Conservation (phyloP, 2,113 vertebrate species). For the Archocentrus centrarchus region DNA sequence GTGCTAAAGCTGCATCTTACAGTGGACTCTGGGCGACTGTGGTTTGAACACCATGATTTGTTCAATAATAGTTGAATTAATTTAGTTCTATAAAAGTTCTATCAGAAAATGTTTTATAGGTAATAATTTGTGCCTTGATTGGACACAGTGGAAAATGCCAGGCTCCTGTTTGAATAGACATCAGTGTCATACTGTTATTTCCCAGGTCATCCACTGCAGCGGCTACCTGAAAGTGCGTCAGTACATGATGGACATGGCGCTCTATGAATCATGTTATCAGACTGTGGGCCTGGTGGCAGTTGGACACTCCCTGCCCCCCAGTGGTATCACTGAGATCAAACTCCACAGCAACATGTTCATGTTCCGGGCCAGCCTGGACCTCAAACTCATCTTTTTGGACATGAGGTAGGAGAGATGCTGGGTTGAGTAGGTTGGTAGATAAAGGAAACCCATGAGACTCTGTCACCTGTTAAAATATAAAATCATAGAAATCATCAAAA, state of each 20-base stretch:
- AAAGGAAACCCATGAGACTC: not conserved
- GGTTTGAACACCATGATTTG: not conserved
- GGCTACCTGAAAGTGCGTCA: slow-evolving; percentile 94
- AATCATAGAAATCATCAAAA: not conserved
- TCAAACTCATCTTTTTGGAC: slow-evolving; percentile 95
- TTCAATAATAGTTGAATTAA: not conserved
- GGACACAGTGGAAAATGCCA: not conserved
- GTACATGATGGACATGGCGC: slow-evolving; percentile 88
- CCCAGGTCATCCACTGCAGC: slow-evolving; percentile 95
- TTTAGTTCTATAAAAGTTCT: not conserved
- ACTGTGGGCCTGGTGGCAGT: slow-evolving; percentile 93
- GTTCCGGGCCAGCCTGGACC: slow-evolving; percentile 94
- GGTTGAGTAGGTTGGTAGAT: not conserved
- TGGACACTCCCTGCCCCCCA: slow-evolving; percentile 92
- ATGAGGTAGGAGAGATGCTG: slow-evolving; percentile 84
- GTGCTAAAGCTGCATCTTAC: not conserved
- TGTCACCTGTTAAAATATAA: not conserved
- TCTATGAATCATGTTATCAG: slow-evolving; percentile 93
- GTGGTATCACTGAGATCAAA: slow-evolving; percentile 94
- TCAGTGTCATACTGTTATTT: not conserved
- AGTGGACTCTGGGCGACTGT: not conserved
- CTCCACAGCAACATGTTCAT: slow-evolving; percentile 98
- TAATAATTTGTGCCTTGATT: not conserved
- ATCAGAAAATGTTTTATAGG: no score
- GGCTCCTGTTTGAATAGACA: not conserved